phyloP scores from a whole-genome alignment of 2,888 invertebrate species.

The Rhagium mordax region DNA sequence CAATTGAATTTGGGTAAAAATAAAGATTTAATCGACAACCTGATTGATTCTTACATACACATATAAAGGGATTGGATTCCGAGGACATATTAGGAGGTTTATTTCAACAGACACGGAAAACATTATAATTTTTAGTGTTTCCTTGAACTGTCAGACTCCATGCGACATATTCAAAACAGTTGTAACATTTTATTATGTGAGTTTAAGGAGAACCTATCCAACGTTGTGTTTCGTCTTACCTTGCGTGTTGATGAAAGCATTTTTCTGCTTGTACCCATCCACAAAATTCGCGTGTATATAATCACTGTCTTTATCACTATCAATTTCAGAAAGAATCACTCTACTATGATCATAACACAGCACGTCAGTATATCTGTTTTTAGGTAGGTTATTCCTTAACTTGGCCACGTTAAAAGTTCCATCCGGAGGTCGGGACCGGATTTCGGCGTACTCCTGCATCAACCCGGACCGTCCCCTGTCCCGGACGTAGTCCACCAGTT shows the following conservation, averaged over 20 bases:
- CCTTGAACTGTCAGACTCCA: too few species aligned
- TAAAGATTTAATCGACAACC: too few species aligned
- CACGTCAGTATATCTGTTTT: conserved; percentile 96
- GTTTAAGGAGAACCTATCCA: too few species aligned
- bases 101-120: too few species aligned
- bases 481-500: conserved; percentile 84
- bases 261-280: conserved; percentile 97
- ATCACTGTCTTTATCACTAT: conserved; percentile 85
- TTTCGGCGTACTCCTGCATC: conserved; percentile 89
- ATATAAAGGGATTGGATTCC: too few species aligned
- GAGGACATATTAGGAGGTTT: too few species aligned
- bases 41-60: too few species aligned
- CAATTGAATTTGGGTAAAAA: too few species aligned
- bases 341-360: conserved; percentile 96
- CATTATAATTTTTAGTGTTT: too few species aligned
- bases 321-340: conserved; percentile 82
- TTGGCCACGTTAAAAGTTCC: conserved; percentile 92
- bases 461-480: conserved; percentile 85
- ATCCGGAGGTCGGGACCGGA: conserved; percentile 84
- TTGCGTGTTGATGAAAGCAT: conserved; percentile 98
- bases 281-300: conserved; percentile 99
- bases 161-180: too few species aligned
- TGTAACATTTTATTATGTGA: too few species aligned
- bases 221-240: too few species aligned
- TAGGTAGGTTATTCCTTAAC: conserved; percentile 83